Evolutionary conservation across 2,797 vertebrate genomes (phyloP).

Genomic region (Gephyroberyx darwinii): DNA sequence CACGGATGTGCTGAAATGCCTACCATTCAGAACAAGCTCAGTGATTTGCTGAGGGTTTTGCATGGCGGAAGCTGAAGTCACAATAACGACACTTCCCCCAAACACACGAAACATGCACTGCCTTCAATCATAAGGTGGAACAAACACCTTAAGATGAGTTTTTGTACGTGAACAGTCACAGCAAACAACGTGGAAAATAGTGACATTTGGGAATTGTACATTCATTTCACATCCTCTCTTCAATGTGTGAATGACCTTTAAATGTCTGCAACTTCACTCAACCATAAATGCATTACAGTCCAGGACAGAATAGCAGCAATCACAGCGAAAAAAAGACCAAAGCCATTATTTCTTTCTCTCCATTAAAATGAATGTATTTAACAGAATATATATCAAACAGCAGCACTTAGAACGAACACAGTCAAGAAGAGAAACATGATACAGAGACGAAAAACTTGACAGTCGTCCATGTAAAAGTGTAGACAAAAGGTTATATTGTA

Average conservation of each 20-base stretch:
- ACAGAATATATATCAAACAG: constrained; percentile 58
- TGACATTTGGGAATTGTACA: background rate
- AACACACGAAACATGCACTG: background rate
- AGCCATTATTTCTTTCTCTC: constrained; percentile 3
- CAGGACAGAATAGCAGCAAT: background rate
- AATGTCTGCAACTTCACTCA: background rate
- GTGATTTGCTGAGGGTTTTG: background rate
- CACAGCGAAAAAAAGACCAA: background rate
- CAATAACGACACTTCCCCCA: background rate
- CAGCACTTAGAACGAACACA: constrained; percentile 60
- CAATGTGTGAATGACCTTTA: background rate
- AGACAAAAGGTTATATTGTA: constrained; percentile 20
- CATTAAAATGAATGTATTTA: constrained; percentile 61
- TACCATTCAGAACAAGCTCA: background rate
- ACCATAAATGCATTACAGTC: background rate
- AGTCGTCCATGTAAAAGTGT: constrained; percentile 12
- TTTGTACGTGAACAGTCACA: too few species aligned
- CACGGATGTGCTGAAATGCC: background rate
- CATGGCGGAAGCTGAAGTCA: background rate
- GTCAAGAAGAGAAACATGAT: constrained; percentile 17
- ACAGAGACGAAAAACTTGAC: constrained; percentile 23
- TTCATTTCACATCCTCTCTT: background rate
- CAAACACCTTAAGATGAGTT: background rate
- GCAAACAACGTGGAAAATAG: too few species aligned
- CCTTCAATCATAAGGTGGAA: background rate